Evolutionary conservation across 2,888 invertebrate species (phyloP), one percentile per base, ranked within the genome.

Genomic region (Orthosia gracilis): DNA sequence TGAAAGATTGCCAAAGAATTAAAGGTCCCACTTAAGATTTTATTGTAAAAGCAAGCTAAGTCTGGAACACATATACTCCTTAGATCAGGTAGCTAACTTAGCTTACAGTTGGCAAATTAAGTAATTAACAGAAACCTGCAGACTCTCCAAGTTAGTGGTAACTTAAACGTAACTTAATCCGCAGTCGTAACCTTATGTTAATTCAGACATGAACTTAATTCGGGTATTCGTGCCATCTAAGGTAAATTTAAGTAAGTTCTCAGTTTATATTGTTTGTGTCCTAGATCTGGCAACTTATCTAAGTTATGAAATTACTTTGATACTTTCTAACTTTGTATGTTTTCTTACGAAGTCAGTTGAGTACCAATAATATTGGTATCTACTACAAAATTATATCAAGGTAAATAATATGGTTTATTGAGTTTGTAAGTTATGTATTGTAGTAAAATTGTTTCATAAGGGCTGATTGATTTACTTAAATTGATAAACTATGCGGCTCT

Each of bases 161-260:
- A 82, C 82, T 86, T 74, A 73, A 84, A 72, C 72, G 62, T 71
- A 83, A 83, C 73, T 82, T 75, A 76, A 86, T 78, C 85, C 82
- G 58, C 23, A 55, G 68, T 76, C 70, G 76, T 80, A 71, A 78
- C 83, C 85, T 82, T 78, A 83, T 77, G 85, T 67, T 74, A 82
- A 83, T 85, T 82, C 63, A 72, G 64, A 84, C 71, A 73, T 69
- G 68, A 77, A 74, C 71, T 69, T 74, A 69, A 73, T 78, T 63
- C 69, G 63, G 80, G 55, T 68, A 52, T 76, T 80, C 61, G 47
- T 52, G 66, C 58, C 54, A 65, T 73, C 68, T 69, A 68, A 83
- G 69, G 73, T 83, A 57, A 78, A 72, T 74, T 73, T 78, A 67
- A 55, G 72, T 75, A 68, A 76, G 76, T 50, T 70, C 73, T 23